Percentiles rank a stretch among this genome's conserved stretches.
Conservation (phyloP, 2,888 invertebrate genomes). For the Melieria picta region DNA sequence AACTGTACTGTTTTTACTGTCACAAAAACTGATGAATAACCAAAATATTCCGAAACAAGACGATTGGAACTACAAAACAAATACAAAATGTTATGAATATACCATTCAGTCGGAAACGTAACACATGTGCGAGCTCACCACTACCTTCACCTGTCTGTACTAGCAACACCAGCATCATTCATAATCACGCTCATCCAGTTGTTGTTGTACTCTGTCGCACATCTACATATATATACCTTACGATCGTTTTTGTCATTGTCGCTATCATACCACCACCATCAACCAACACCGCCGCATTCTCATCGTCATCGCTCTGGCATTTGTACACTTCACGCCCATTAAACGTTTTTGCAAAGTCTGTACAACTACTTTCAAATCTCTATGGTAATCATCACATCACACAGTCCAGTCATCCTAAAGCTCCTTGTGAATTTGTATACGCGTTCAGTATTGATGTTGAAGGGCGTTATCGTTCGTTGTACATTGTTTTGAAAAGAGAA, state of each 20-base stretch:
- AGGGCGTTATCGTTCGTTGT: too few relatives aligned
- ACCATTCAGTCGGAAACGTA: conserved; percentile 8
- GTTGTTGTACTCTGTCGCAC: neutral
- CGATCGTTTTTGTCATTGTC: neutral
- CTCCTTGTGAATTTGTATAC: neutral
- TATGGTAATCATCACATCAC: neutral
- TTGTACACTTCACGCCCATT: neutral
- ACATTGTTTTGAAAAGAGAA: too few relatives aligned
- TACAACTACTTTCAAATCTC: neutral
- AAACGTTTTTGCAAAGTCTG: neutral
- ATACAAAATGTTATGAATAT: neutral
- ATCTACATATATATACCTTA: neutral
- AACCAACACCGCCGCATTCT: neutral
- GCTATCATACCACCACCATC: conserved; percentile 1
- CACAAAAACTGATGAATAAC: conserved; percentile 11
- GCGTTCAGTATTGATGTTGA: too few relatives aligned
- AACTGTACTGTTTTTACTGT: conserved; percentile 36
- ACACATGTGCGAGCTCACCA: conserved; percentile 6
- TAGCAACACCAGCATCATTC: too few relatives aligned
- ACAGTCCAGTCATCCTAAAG: too few relatives aligned
- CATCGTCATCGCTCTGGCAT: conserved; percentile 1
- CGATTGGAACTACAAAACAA: conserved; percentile 3
- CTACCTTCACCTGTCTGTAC: neutral
- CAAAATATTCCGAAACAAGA: neutral
- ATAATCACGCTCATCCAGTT: neutral